Base-by-base conservation (phyloP, 1,140 invertebrate species). In the Drosophila rhopaloa region DNA sequence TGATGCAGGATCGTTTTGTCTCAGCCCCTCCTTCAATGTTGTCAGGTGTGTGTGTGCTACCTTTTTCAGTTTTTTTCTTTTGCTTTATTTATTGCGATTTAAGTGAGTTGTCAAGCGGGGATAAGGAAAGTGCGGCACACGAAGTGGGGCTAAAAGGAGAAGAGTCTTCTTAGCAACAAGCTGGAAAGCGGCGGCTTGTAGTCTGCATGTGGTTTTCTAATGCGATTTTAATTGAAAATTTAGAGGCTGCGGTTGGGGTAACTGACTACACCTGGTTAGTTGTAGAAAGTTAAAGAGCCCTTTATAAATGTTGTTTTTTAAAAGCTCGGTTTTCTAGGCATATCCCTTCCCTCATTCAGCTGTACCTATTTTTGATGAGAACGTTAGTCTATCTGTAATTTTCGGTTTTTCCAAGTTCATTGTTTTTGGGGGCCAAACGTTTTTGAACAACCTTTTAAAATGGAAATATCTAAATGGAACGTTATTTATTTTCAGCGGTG, bases 41-140 rank as follows among this genome's bases (percentile, higher is more conserved):
- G 75, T 85, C 83, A 85, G 82, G 82, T 85, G 82, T 82, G 75
- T 55, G 47, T 19, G 50, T 40, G 51, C 44, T 77, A 62, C 73
- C 61, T 71, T 81, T 63, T 81, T 63, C 47, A 32, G 38, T 24
- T 60, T 61, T 48, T 66, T 68, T 58, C 56, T 62, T 66, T 43
- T 83, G 48, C 63, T 63, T 89, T 88, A 88, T 88, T 88, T 88
- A 88, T 88, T 78, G 84, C 80, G 76, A 76, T 88, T 88, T 88
- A 88, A 88, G 84, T 88, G 84, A 88, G 84, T 88, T 88, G 84
- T 89, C 84, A 84, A 59, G 41, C 70, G 51, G 71, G 60, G 40
- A 62, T 63, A 56, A 37, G 38, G 32, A 59, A 37, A 46, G 32
- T 48, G 65, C 58, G 9, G 27, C 55, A 46, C 37, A 16, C 37